Conservation (phyloP, 2,113 vertebrate genomes). For the Albula glossodonta region DNA sequence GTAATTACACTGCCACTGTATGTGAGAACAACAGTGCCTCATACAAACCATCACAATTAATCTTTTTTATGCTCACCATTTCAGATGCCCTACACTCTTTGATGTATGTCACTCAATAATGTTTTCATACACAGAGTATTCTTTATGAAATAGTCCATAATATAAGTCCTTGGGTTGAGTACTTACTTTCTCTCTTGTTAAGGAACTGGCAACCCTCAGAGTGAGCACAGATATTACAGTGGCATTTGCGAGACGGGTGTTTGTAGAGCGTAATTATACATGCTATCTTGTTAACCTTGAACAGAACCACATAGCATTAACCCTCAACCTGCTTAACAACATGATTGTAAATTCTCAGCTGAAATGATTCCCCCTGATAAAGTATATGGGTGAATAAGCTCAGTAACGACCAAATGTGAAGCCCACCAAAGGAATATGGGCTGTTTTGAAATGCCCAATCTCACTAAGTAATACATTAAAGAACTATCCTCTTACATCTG, state of each 20-base stretch:
- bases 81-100: background rate
- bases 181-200: background rate
- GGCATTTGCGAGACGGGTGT: too few species aligned
- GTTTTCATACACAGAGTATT: background rate
- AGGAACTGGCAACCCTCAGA: background rate
- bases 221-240: too few species aligned
- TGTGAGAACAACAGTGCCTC: background rate
- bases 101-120: background rate
- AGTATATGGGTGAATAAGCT: too few species aligned
- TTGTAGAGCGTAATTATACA: background rate
- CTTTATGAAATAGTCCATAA: background rate
- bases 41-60: background rate
- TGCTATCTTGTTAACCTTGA: background rate
- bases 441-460: too few species aligned
- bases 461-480: too few species aligned
- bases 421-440: background rate
- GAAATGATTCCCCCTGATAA: background rate
- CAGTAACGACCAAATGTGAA: background rate
- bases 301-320: background rate
- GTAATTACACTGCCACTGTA: background rate
- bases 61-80: background rate
- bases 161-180: background rate
- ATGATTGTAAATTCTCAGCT: background rate
- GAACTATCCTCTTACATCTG: too few species aligned
- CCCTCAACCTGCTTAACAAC: background rate